These are phyloP conservation scores for Ctenomys sociabilis DNA, from an alignment of 2,113 vertebrate genomes.

Conservation along the genomic window DNA sequence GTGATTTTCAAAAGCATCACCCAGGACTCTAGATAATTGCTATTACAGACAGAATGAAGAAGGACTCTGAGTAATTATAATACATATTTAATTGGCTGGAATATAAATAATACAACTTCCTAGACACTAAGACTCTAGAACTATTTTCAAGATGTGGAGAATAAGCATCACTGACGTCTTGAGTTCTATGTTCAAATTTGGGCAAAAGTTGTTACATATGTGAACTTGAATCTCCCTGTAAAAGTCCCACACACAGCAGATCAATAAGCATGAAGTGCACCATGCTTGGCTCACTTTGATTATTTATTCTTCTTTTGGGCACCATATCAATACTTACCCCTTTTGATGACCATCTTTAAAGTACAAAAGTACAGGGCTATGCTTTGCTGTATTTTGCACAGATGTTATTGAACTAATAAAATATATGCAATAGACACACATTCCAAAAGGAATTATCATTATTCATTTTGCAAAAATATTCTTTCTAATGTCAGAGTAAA, in stretches of 20 bases:
- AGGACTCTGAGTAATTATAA: conserved; percentile 19
- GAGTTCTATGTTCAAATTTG: not conserved
- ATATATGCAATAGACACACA: not conserved
- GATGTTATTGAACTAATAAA: not conserved
- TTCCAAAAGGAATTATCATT: not conserved
- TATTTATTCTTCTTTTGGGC: not conserved
- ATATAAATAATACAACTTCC: conserved; percentile 44
- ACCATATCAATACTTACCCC: not conserved
- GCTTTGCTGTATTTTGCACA: not conserved
- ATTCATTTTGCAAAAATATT: conserved; percentile 20
- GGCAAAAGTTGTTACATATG: not conserved
- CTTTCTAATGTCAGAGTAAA: not conserved
- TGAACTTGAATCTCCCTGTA: not conserved
- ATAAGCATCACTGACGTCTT: not conserved
- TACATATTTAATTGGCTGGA: conserved; percentile 25
- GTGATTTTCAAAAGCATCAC: not conserved
- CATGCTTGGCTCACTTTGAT: not conserved
- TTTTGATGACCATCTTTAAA: not conserved
- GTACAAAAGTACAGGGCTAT: not conserved
- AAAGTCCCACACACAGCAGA: not conserved
- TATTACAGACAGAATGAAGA: not conserved
- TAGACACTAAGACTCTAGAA: conserved; percentile 33
- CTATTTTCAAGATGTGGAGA: not conserved
- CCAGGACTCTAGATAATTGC: not conserved
- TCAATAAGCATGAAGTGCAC: fast-evolving